These are phyloP conservation scores for Pachyuromys duprasi DNA, from an alignment of 2,797 vertebrate genomes.

Conservation along the genomic window DNA sequence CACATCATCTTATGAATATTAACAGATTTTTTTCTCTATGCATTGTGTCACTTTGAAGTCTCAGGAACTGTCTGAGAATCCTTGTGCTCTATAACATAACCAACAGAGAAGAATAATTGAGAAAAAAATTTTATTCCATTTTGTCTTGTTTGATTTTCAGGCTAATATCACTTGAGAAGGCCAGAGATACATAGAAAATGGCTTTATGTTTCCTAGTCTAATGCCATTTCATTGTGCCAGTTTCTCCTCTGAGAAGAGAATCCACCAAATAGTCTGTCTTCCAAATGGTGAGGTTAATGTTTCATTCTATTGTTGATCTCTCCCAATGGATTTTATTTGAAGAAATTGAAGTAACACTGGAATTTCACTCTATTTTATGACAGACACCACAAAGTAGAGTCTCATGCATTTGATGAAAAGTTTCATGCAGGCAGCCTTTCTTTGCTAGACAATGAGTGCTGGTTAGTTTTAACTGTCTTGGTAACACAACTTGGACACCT, in stretches of 20 bases:
- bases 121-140: neutral
- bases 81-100: neutral
- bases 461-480: neutral
- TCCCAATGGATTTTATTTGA: neutral
- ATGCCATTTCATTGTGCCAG: fast-evolving
- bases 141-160: neutral
- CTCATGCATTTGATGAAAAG: neutral
- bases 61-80: neutral
- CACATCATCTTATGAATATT: fast-evolving
- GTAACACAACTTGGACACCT: neutral
- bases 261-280: neutral
- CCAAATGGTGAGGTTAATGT: neutral
- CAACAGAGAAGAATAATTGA: neutral
- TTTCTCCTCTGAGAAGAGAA: neutral
- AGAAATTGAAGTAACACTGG: neutral
- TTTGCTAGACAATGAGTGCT: neutral
- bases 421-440: neutral
- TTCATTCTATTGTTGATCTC: neutral
- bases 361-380: neutral
- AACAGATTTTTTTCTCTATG: neutral
- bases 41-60: neutral
- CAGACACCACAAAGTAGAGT: neutral
- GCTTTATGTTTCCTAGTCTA: neutral
- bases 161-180: neutral
- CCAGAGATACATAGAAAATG: neutral